Conservation (phyloP, 2,113 vertebrate genomes). For the Eidolon helvum region DNA sequence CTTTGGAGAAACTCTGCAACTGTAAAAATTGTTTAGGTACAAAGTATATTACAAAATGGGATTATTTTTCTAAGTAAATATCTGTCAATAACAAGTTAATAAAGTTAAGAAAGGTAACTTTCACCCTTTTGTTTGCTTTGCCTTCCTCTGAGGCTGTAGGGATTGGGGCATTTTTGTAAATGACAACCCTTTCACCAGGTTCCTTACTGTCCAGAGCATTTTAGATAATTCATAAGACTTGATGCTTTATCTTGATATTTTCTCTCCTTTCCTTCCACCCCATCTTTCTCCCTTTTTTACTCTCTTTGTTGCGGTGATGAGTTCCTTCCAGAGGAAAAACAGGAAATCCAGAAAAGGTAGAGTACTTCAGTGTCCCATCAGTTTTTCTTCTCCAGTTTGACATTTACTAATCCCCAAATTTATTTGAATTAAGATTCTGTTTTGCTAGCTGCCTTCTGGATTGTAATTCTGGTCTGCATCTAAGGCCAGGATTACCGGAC, state of each 20-base stretch:
- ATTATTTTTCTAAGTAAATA: slow-evolving; percentile 27
- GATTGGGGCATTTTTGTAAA: neutral
- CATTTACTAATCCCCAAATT: slow-evolving; percentile 47
- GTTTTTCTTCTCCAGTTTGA: slow-evolving; percentile 76
- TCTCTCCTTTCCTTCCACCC: slow-evolving; percentile 57
- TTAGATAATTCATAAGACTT: slow-evolving; percentile 30
- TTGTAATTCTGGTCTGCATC: slow-evolving; percentile 68
- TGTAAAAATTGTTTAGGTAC: neutral
- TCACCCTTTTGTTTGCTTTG: neutral
- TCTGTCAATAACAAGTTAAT: slow-evolving; percentile 1
- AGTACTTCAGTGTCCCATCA: slow-evolving; percentile 70
- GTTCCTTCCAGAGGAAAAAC: slow-evolving; percentile 73
- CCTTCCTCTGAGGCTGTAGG: neutral
- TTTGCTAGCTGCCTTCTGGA: slow-evolving; percentile 68
- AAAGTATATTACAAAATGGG: neutral
- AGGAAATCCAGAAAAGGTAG: slow-evolving; percentile 78
- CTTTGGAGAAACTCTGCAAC: neutral
- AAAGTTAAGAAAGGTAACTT: neutral
- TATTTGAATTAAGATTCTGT: slow-evolving; percentile 77
- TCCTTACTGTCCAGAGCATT: slow-evolving; percentile 41
- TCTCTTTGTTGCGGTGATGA: slow-evolving; percentile 70
- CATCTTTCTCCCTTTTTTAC: slow-evolving; percentile 52
- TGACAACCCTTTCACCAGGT: neutral
- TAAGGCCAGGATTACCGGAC: slow-evolving; percentile 62
- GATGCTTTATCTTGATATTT: slow-evolving; percentile 59